Evolutionary conservation across 1,140 invertebrate genomes (phyloP).

Genomic region (Neodiprion virginianus): DNA sequence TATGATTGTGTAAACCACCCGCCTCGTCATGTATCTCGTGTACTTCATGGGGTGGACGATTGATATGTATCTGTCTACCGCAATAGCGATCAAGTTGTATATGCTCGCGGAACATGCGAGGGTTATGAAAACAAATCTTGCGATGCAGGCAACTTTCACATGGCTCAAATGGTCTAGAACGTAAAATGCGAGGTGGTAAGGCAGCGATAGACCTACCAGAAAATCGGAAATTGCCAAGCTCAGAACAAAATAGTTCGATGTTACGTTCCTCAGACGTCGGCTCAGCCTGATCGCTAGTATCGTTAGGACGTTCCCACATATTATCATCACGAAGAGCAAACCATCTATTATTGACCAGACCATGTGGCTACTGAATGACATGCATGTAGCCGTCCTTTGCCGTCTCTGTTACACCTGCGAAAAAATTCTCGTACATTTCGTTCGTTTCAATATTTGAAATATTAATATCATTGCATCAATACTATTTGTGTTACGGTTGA

Average conservation of each 20-base stretch:
- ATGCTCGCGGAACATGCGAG: slow-evolving; percentile 79
- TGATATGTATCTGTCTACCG: slow-evolving; percentile 82
- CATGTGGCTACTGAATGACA: slow-evolving; percentile 20
- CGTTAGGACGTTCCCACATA: slow-evolving; percentile 75
- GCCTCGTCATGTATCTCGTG: slow-evolving; percentile 68
- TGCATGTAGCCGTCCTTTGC: neutral
- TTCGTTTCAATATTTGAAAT: too few species aligned
- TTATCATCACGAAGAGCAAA: slow-evolving; percentile 69
- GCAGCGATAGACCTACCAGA: slow-evolving; percentile 74
- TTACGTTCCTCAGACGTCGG: slow-evolving; percentile 67
- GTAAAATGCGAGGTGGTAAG: slow-evolving; percentile 78
- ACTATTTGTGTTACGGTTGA: too few species aligned
- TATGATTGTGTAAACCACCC: slow-evolving; percentile 67
- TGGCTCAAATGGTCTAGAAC: slow-evolving; percentile 64
- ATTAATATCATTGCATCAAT: too few species aligned
- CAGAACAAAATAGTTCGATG: slow-evolving; percentile 77
- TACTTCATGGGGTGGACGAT: slow-evolving; percentile 84
- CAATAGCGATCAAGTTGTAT: slow-evolving; percentile 82
- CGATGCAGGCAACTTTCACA: slow-evolving; percentile 68
- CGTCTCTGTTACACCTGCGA: too few species aligned
- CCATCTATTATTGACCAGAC: slow-evolving; percentile 54
- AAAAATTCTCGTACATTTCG: too few species aligned
- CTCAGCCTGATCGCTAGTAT: slow-evolving; percentile 73
- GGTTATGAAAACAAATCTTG: slow-evolving; percentile 74
- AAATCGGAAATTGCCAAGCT: slow-evolving; percentile 78